Evolutionary conservation across 1,140 invertebrate species (phyloP).

Genomic region (Eciton burchellii): DNA sequence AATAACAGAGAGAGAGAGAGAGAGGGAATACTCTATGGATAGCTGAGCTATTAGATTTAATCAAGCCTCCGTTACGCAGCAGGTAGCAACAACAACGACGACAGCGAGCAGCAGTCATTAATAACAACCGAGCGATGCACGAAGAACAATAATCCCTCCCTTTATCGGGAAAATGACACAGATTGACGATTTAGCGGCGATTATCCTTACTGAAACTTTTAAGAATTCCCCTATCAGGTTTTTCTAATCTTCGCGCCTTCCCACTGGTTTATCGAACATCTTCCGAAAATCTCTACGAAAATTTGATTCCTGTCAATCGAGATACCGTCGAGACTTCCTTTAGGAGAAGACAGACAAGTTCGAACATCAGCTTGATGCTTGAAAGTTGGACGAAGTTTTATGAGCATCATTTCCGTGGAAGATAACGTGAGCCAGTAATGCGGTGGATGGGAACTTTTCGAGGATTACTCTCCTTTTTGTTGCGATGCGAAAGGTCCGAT

Average conservation of each 20-base stretch:
- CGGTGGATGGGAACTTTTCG: conserved; percentile 27
- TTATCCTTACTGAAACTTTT: not conserved
- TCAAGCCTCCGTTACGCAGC: not conserved
- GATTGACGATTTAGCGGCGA: conserved; percentile 5
- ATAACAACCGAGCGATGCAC: conserved; percentile 30
- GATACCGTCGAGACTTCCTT: not conserved
- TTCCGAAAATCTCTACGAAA: conserved; percentile 11
- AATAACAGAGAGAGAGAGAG: no score
- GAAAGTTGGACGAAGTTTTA: conserved; percentile 39
- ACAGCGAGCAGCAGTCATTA: conserved; percentile 22
- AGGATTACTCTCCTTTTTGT: conserved; percentile 70
- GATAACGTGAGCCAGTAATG: conserved; percentile 2
- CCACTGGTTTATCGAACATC: not conserved
- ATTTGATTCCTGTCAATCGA: conserved; percentile 22
- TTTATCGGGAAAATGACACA: conserved; percentile 20
- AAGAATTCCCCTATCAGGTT: not conserved
- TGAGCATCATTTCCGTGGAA: conserved; percentile 16
- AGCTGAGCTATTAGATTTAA: conserved; percentile 1
- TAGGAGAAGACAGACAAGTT: not conserved
- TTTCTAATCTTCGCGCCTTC: not conserved
- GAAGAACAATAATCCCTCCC: not conserved
- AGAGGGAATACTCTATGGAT: conserved; percentile 13
- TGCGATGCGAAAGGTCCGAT: conserved; percentile 17
- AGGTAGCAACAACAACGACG: conserved; percentile 11
- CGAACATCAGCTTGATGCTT: not conserved